phyloP scores from a whole-genome alignment of 2,113 vertebrate genomes.

The Barnardius zonarius region DNA sequence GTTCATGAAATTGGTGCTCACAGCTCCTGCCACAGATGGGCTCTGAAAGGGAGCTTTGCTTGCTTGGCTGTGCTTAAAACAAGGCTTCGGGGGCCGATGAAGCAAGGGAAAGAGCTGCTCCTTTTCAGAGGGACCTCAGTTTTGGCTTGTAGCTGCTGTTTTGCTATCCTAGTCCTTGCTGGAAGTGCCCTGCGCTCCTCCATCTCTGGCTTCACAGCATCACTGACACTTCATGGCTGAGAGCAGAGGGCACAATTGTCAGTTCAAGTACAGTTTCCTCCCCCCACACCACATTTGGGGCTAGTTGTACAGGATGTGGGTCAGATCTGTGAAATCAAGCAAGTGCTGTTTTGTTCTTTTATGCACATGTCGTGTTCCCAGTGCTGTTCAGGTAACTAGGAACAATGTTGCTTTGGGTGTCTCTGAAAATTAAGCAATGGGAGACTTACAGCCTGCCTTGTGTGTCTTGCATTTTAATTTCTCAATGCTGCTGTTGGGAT shows the following conservation, averaged over 20 bases:
- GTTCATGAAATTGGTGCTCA: not conserved
- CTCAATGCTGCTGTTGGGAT: not conserved
- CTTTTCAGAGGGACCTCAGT: not conserved
- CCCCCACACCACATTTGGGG: not conserved
- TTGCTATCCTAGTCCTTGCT: not conserved
- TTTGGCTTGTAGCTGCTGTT: not conserved
- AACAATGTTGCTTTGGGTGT: not conserved
- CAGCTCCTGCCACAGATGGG: constrained; percentile 5
- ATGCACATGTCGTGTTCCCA: not conserved
- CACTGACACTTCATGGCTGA: not conserved
- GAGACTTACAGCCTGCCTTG: not conserved
- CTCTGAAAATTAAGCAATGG: not conserved
- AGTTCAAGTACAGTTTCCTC: constrained; percentile 2
- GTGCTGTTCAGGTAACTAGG: not conserved
- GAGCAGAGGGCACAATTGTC: not conserved
- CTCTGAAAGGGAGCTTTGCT: constrained; percentile 17
- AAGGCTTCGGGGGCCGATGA: not conserved
- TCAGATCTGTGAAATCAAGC: constrained; percentile 17
- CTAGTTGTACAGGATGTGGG: constrained; percentile 49
- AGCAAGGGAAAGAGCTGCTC: not conserved
- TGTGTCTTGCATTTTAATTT: not conserved
- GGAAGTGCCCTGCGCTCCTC: not conserved
- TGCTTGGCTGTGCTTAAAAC: constrained; percentile 9
- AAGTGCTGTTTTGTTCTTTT: not conserved
- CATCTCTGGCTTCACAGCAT: not conserved